Evolutionary conservation across 2,797 vertebrate species (phyloP).

Genomic region (Hyperoplus immaculatus): DNA sequence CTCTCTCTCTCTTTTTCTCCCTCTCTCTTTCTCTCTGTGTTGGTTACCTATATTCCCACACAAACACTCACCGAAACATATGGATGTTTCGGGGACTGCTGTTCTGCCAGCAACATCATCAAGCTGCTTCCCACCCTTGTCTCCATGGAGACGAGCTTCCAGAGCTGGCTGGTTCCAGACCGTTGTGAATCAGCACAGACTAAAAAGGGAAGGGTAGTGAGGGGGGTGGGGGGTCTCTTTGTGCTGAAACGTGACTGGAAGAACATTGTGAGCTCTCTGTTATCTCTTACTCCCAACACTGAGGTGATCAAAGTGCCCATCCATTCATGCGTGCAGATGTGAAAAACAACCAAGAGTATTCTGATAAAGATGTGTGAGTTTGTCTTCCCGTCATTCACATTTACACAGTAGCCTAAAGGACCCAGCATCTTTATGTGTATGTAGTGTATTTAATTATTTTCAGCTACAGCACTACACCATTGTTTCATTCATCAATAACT

Average conservation of each 20-base stretch:
- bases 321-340: slow-evolving; percentile 19
- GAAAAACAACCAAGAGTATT: slow-evolving; percentile 16
- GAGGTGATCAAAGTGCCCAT: slow-evolving; percentile 54
- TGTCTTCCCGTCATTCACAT: background rate
- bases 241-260: slow-evolving; percentile 78
- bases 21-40: slow-evolving; percentile 23
- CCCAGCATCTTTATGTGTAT: background rate
- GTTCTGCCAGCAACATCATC: slow-evolving; percentile 83
- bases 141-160: slow-evolving; percentile 86
- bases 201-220: slow-evolving; percentile 53
- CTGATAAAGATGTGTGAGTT: background rate
- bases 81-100: slow-evolving; percentile 73
- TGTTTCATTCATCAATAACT: background rate
- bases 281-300: slow-evolving; percentile 22
- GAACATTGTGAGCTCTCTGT: slow-evolving; percentile 60
- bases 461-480: background rate
- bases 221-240: slow-evolving; percentile 56
- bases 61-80: slow-evolving; percentile 68
- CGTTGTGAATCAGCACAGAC: slow-evolving; percentile 84
- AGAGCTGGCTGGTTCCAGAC: slow-evolving; percentile 79
- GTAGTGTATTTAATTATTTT: background rate
- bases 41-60: slow-evolving; percentile 56
- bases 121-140: slow-evolving; percentile 82
- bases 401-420: background rate
- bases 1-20: too few relatives aligned